phyloP scores from a whole-genome alignment of 2,797 vertebrate species.

The Gadopsis bispinosus region DNA sequence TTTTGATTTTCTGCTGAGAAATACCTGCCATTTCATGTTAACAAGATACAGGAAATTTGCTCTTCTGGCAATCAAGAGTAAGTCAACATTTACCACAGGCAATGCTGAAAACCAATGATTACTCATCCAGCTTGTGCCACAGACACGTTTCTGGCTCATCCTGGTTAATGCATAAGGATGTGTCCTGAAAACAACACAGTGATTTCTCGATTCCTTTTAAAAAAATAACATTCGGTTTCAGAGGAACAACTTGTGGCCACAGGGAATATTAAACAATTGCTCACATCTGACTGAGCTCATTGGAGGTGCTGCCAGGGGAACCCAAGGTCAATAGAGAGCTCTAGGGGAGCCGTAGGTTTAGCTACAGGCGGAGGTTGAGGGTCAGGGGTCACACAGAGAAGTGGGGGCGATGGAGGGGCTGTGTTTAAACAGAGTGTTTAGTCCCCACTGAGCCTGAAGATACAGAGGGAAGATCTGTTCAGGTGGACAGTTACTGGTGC shows the following conservation, averaged over 20 bases:
- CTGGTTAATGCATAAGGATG: constrained; percentile 37
- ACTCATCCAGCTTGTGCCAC: constrained; percentile 25
- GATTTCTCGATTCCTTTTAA: constrained; percentile 1
- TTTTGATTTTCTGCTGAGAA: constrained; percentile 11
- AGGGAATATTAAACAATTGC: constrained; percentile 67
- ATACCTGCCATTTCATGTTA: constrained; percentile 1
- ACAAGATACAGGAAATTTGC: background rate
- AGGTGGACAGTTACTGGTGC: background rate
- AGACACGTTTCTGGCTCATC: constrained; percentile 31
- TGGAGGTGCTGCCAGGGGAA: constrained; percentile 58
- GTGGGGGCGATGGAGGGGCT: constrained; percentile 29
- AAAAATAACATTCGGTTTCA: constrained; percentile 29
- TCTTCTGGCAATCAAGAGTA: background rate
- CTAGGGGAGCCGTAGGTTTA: constrained; percentile 40
- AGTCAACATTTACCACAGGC: constrained; percentile 6
- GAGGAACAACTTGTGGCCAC: constrained; percentile 42
- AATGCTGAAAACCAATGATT: constrained; percentile 43
- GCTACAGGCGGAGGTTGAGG: constrained; percentile 45
- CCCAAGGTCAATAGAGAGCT: constrained; percentile 65
- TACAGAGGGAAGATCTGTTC: background rate
- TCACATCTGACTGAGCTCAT: constrained; percentile 68
- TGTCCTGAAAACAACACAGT: constrained; percentile 39
- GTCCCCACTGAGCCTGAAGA: constrained; percentile 17
- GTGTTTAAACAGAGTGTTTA: background rate
- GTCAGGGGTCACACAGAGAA: constrained; percentile 52